A percentile compares a stretch with the other conserved stretches of the same genome.
Conservation (phyloP, 2,113 vertebrate species). For the Apteryx owenii region DNA sequence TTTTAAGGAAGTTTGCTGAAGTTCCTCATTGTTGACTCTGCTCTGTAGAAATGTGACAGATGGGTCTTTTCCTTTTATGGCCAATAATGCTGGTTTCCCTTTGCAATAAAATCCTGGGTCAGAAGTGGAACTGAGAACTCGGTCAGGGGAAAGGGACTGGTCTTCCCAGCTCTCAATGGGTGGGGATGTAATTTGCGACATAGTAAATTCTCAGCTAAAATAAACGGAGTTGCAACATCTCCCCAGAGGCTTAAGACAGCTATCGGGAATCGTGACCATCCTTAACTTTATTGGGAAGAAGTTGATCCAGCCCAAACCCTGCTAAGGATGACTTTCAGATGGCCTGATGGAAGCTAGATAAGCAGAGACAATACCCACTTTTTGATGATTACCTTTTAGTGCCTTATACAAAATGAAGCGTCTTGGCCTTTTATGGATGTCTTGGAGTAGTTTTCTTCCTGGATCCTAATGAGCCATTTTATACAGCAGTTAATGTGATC, state of each 20-base stretch:
- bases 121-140: constrained; percentile 44
- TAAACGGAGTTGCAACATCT: constrained; percentile 13
- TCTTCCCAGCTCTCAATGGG: neutral
- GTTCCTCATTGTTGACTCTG: constrained; percentile 27
- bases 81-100: constrained; percentile 44
- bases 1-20: constrained; percentile 40
- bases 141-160: constrained; percentile 10
- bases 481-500: neutral
- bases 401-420: neutral
- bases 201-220: constrained; percentile 1
- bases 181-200: constrained; percentile 3
- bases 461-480: neutral
- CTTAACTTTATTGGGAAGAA: neutral
- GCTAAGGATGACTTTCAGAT: neutral
- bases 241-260: neutral
- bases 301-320: neutral
- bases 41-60: constrained; percentile 61
- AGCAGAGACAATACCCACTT: neutral
- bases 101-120: constrained; percentile 43
- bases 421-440: neutral
- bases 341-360: neutral
- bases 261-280: neutral
- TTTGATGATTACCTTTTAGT: neutral
- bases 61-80: constrained; percentile 81
- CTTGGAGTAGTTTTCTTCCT: neutral